These are phyloP conservation scores for Zeuzera pyrina DNA, from an alignment of 2,888 invertebrate genomes.

Conservation along the genomic window DNA sequence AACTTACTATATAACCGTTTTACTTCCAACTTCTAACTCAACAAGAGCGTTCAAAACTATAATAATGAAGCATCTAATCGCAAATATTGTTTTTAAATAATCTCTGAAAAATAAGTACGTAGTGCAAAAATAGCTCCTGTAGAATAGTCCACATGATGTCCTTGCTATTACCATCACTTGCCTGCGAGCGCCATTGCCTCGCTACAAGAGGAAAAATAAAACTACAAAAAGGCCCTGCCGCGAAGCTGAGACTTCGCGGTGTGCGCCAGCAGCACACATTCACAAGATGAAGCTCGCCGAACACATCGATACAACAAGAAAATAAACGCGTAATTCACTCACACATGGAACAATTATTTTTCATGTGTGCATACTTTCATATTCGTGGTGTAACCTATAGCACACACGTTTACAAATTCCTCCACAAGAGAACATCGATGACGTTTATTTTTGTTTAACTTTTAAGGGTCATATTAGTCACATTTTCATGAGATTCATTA, in stretches of 20 bases:
- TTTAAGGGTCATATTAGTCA: slow-evolving; percentile 8
- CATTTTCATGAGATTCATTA: neutral
- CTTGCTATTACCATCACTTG: slow-evolving; percentile 24
- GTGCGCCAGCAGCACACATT: slow-evolving; percentile 41
- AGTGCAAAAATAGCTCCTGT: no score
- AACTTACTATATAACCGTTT: no score
- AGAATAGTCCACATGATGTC: slow-evolving; percentile 22
- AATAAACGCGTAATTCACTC: slow-evolving; percentile 41
- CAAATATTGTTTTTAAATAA: no score
- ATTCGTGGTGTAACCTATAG: slow-evolving; percentile 14
- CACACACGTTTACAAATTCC: slow-evolving; percentile 24
- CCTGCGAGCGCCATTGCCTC: slow-evolving; percentile 36
- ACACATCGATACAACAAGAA: slow-evolving; percentile 38
- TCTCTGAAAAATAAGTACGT: no score
- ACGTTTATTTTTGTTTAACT: slow-evolving; percentile 13
- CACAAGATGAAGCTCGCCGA: slow-evolving; percentile 36
- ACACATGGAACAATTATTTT: slow-evolving; percentile 24
- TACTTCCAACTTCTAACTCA: no score
- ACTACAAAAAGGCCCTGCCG: slow-evolving; percentile 60
- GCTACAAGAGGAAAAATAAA: slow-evolving; percentile 63
- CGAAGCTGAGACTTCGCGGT: slow-evolving; percentile 40
- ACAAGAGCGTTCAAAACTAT: no score
- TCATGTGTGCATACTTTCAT: slow-evolving; percentile 17
- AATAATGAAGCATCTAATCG: no score
- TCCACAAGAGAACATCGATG: slow-evolving; percentile 18